Evolutionary conservation across 2,113 vertebrate species (phyloP), one percentile per base, ranked within the genome.

Genomic region (Pseudorhombus dupliciocellatus): DNA sequence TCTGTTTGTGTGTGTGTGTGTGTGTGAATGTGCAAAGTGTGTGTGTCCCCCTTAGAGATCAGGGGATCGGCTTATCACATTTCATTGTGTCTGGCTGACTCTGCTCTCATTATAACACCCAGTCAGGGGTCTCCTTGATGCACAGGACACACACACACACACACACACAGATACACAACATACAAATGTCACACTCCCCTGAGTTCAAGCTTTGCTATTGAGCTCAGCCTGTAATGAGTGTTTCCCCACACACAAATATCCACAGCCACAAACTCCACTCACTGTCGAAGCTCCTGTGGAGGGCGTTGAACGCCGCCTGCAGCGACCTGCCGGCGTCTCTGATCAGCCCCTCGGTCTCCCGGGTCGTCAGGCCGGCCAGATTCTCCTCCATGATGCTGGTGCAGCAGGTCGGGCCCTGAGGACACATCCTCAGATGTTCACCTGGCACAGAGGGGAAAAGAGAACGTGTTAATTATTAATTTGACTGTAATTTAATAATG

Each of bases 321-420:
- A 98, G 92, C 0, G 94, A 86, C 2, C 94, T 93, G 73, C 95
- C 93, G 0, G 95, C 93, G 61, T 97, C 96, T 61, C 92, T 95
- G 83, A 97, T 91, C 63, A 95, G 94, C 0, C 83, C 89, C 87
- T 98, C 97, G 26, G 97, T 96, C 90, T 99, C 97, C 0, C 79
- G 72, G 0, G 88, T 80, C 77, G 96, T 96, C 69, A 95, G 93
- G 74, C 92, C 91, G 46, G 95, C 93, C 57, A 98, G 93, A 74
- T 92, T 97, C 85, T 97, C 96, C 89, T 98, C 97, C 96, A 99
- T 98, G 69, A 92, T 84, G 0, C 94, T 96, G 73, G 96, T 98
- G 73, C 97, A 98, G 92, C 97, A 99, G 73, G 97, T 98, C 34
- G 94, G 96, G 48, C 96, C 96, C 83, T 97, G 96, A 12, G 96